A percentile compares a stretch with the other conserved stretches of the same genome.
Conservation (phyloP, 2,113 vertebrate species). For the Osmerus mordax region DNA sequence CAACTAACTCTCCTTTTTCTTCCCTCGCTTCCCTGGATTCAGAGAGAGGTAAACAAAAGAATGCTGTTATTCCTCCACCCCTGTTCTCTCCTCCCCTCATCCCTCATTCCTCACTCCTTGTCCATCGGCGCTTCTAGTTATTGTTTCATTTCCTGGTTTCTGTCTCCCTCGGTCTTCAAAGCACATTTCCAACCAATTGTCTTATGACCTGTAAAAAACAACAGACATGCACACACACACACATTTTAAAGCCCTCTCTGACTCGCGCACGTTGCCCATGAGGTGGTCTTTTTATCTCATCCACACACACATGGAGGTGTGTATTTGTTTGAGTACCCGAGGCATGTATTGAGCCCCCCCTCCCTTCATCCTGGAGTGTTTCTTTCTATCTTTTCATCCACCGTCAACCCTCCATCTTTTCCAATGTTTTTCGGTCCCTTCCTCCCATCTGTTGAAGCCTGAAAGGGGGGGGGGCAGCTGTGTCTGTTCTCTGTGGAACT, state of each 20-base stretch:
- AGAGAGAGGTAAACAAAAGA: slow-evolving; percentile 84
- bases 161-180: slow-evolving; percentile 29
- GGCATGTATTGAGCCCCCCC: neutral
- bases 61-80: neutral
- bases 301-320: neutral
- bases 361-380: neutral
- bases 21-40: slow-evolving; percentile 76
- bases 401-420: slow-evolving; percentile 4
- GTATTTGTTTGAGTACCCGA: neutral
- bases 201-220: slow-evolving; percentile 9
- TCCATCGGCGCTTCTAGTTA: slow-evolving; percentile 16
- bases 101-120: slow-evolving; percentile 30
- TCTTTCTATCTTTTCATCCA: neutral
- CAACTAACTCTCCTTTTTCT: slow-evolving; percentile 53
- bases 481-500: slow-evolving; percentile 44
- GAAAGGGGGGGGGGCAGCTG: neutral
- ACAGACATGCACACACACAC: slow-evolving; percentile 1
- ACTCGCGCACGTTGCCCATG: slow-evolving; percentile 10
- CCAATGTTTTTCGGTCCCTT: slow-evolving; percentile 14
- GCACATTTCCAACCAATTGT: slow-evolving; percentile 34
- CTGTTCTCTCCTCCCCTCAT: neutral
- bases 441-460: slow-evolving; percentile 16
- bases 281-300: neutral
- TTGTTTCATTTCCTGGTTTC: slow-evolving; percentile 59
- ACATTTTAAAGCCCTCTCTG: neutral